Evolutionary conservation across 2,797 vertebrate species (phyloP).

Genomic region (Oophaga sylvatica): DNA sequence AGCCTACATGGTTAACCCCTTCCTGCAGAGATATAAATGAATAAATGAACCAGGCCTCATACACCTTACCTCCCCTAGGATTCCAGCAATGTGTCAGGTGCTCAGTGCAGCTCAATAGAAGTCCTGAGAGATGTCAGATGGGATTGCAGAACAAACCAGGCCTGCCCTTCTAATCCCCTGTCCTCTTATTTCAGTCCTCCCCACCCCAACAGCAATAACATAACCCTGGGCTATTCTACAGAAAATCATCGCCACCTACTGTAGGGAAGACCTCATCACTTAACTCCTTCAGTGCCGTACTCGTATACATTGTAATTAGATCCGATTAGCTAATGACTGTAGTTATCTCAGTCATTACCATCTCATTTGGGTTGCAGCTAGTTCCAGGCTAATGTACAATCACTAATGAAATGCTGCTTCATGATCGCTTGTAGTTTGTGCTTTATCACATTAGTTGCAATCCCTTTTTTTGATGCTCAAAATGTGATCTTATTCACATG

Average conservation of each 20-base stretch:
- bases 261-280: slow-evolving; percentile 42
- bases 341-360: slow-evolving; percentile 17
- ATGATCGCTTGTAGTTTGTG: background rate
- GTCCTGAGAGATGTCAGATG: slow-evolving; percentile 10
- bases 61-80: slow-evolving; percentile 19
- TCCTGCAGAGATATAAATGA: background rate
- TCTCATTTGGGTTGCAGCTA: background rate
- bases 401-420: background rate
- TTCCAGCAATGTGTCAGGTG: background rate
- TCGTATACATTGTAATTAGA: background rate
- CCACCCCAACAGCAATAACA: slow-evolving; percentile 6
- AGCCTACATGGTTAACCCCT: background rate
- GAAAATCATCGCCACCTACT: slow-evolving; percentile 46
- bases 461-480: background rate
- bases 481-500: background rate
- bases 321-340: slow-evolving; percentile 16
- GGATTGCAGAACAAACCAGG: slow-evolving; percentile 27
- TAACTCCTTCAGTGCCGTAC: slow-evolving; percentile 14
- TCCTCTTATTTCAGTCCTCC: slow-evolving; percentile 7
- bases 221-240: background rate
- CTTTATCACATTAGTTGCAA: background rate
- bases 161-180: background rate
- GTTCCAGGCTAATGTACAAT: too few species aligned
- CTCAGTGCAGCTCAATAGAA: background rate
- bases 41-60: background rate